These are phyloP conservation scores for Ichneumoninae sp. DNA, from an alignment of 2,888 invertebrate genomes.

Conservation along the genomic window DNA sequence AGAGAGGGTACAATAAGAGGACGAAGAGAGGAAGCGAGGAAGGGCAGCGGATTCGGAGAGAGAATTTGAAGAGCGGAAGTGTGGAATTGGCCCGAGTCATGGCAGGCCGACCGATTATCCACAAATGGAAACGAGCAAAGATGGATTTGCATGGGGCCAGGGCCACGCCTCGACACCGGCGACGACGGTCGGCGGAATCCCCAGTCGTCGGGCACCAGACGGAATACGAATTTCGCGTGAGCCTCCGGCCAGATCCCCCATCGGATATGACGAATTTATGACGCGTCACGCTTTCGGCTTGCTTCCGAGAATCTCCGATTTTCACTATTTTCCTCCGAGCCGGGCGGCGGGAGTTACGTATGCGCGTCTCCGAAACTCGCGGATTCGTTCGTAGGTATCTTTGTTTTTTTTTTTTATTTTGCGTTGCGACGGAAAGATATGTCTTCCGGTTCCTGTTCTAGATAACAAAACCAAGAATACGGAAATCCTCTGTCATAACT, in stretches of 20 bases:
- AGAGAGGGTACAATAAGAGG: neutral
- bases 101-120: conserved; percentile 27
- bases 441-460: conserved; percentile 58
- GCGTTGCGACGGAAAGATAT: conserved; percentile 43
- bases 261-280: conserved; percentile 64
- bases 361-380: conserved; percentile 28
- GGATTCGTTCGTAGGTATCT: conserved; percentile 19
- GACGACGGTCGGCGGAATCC: conserved; percentile 16
- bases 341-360: neutral
- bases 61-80: neutral
- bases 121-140: conserved; percentile 31
- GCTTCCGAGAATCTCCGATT: conserved; percentile 48
- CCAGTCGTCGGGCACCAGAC: conserved; percentile 41
- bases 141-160: conserved; percentile 35
- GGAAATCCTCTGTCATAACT: conserved; percentile 31
- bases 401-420: neutral
- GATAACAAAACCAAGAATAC: conserved; percentile 39
- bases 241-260: conserved; percentile 43
- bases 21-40: conserved; percentile 1
- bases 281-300: conserved; percentile 58
- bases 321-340: conserved; percentile 27
- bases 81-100: conserved; percentile 27
- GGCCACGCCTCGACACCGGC: conserved; percentile 16
- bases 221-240: conserved; percentile 66
- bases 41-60: neutral